Conservation (phyloP, 2,113 vertebrate species). For the Labeo catla region DNA sequence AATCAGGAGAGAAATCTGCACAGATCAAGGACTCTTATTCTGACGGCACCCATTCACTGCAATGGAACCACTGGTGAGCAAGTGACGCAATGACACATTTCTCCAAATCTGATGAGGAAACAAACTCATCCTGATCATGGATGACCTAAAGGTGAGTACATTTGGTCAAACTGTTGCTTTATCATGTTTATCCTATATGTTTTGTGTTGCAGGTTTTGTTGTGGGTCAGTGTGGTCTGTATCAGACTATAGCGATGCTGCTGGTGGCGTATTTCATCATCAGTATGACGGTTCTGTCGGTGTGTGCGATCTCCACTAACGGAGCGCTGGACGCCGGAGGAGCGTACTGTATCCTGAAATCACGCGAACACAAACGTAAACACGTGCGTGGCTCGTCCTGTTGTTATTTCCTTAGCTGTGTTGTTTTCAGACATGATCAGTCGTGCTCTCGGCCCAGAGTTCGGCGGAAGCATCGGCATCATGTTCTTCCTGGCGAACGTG, state of each 20-base stretch:
- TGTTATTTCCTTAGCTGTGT: not conserved
- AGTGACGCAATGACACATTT: too few species aligned
- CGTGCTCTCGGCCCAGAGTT: constrained; percentile 90
- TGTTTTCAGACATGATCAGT: constrained; percentile 90
- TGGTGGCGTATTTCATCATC: constrained; percentile 91
- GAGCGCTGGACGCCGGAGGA: constrained; percentile 88
- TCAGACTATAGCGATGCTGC: constrained; percentile 83
- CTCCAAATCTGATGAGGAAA: not conserved
- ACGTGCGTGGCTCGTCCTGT: not conserved
- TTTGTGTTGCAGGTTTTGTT: constrained; percentile 79
- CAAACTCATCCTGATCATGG: not conserved
- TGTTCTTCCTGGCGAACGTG: constrained; percentile 93
- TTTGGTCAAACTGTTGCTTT: too few species aligned
- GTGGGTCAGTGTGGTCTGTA: constrained; percentile 89
- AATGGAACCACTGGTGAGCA: too few species aligned
- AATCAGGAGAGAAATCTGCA: too few species aligned
- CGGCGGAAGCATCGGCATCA: constrained; percentile 89
- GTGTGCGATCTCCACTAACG: constrained; percentile 92
- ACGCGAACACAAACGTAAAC: not conserved
- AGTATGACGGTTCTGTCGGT: constrained; percentile 89
- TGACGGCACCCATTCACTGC: not conserved
- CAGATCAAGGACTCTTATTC: not conserved
- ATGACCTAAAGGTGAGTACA: not conserved
- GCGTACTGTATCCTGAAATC: constrained; percentile 88
- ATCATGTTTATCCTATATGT: too few species aligned